Percentiles rank a stretch among this genome's conserved stretches.
Conservation (phyloP, 1,140 invertebrate species). For the Atopsyche davidsoni region DNA sequence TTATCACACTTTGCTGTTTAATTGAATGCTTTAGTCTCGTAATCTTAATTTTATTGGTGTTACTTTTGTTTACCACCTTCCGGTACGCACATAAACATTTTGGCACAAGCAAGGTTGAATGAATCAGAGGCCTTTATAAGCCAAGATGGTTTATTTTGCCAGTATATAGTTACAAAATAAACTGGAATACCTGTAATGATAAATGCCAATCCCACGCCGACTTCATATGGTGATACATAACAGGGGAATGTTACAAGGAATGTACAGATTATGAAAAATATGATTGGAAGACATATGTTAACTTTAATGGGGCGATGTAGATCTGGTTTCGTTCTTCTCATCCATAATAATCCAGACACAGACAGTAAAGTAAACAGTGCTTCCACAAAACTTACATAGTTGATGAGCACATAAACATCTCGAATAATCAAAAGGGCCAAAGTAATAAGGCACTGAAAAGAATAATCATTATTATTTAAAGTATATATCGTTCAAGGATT, state of each 20-base stretch:
- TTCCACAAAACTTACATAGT: conserved; percentile 91
- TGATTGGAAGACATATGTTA: conserved; percentile 67
- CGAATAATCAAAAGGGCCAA: conserved; percentile 73
- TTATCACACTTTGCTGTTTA: too few species aligned
- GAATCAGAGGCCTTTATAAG: conserved; percentile 49
- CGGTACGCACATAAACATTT: conserved; percentile 67
- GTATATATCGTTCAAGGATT: conserved; percentile 7
- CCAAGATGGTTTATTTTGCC: conserved; percentile 68
- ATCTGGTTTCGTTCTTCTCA: conserved; percentile 73
- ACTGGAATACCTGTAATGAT: conserved; percentile 77
- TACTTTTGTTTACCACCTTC: conserved; percentile 46
- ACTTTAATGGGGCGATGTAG: conserved; percentile 72
- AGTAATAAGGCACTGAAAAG: conserved; percentile 71
- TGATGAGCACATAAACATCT: conserved; percentile 87
- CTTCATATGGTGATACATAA: conserved; percentile 67
- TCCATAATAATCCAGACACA: conserved; percentile 78
- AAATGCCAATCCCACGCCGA: conserved; percentile 76
- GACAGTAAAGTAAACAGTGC: conserved; percentile 88
- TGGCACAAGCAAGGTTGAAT: conserved; percentile 64
- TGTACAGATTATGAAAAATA: conserved; percentile 77
- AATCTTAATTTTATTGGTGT: background rate
- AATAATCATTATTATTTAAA: conserved; percentile 29
- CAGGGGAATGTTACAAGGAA: conserved; percentile 82
- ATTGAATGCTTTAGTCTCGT: too few species aligned
- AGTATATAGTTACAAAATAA: conserved; percentile 79